phyloP scores from a whole-genome alignment of 2,797 vertebrate species.

The Sebastiscus albofasciatus region DNA sequence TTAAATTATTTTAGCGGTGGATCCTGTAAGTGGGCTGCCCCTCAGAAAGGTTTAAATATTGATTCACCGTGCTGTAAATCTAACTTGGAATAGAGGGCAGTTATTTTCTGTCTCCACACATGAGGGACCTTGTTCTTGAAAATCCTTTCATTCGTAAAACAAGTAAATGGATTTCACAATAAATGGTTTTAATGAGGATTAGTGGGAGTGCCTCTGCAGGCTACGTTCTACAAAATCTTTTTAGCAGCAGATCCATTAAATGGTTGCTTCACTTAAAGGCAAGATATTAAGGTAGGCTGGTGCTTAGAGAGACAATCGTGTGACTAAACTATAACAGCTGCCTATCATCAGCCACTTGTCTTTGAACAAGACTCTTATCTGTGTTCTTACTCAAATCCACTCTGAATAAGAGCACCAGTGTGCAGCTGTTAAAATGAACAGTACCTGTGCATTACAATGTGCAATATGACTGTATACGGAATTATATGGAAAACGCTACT shows the following conservation, averaged over 20 bases:
- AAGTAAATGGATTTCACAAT: conserved; percentile 21
- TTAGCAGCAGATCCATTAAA: conserved; percentile 6
- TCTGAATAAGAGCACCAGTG: neutral
- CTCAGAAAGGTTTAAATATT: conserved; percentile 60
- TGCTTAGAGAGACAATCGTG: neutral
- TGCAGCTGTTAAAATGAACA: neutral
- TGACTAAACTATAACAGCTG: neutral
- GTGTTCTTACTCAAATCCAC: neutral
- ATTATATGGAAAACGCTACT: neutral
- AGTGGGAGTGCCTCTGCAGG: neutral
- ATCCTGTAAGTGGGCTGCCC: conserved; percentile 55
- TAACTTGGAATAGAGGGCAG: neutral
- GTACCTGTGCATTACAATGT: neutral
- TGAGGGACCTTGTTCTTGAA: neutral
- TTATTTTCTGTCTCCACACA: conserved; percentile 18
- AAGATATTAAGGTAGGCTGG: neutral
- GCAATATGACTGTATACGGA: neutral
- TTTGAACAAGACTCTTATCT: neutral
- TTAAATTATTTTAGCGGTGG: conserved; percentile 55
- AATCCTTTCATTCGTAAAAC: conserved; percentile 13
- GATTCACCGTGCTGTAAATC: conserved; percentile 42
- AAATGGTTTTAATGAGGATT: conserved; percentile 21
- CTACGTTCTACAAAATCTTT: neutral
- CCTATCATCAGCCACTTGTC: neutral
- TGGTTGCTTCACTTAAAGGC: neutral